Evolutionary conservation across 2,797 vertebrate genomes (phyloP).

Genomic region (Antrozous pallidus): DNA sequence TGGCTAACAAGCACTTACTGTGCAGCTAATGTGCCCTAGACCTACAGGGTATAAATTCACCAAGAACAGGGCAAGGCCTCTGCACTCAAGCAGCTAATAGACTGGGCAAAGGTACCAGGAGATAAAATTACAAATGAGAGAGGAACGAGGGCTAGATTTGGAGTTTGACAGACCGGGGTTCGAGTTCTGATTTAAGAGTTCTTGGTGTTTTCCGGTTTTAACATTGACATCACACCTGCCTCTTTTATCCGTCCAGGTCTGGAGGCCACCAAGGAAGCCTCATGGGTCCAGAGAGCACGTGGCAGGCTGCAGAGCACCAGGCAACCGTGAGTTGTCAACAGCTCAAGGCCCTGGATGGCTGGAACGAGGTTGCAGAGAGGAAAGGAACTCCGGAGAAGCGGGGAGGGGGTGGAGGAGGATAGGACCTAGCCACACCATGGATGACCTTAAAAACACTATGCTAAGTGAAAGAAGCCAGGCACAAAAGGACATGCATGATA

Average conservation of each 20-base stretch:
- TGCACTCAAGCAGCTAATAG: background rate
- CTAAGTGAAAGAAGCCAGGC: background rate
- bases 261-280: background rate
- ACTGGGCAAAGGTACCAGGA: background rate
- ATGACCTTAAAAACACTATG: background rate
- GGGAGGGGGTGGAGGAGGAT: accelerated
- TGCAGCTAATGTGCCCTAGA: background rate
- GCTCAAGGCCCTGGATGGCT: background rate
- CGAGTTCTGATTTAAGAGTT: background rate
- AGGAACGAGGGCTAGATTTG: accelerated
- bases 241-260: background rate
- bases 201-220: background rate
- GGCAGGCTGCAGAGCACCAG: background rate
- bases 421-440: too few species aligned
- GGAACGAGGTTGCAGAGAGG: background rate
- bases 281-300: background rate
- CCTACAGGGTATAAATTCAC: background rate
- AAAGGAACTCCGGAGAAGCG: accelerated
- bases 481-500: background rate
- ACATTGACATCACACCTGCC: background rate
- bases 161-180: background rate
- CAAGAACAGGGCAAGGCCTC: background rate
- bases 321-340: background rate
- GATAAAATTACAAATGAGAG: background rate
- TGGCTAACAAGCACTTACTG: background rate